Base-by-base conservation (phyloP, 2,888 invertebrate genomes). In the Yponomeuta cagnagella region DNA sequence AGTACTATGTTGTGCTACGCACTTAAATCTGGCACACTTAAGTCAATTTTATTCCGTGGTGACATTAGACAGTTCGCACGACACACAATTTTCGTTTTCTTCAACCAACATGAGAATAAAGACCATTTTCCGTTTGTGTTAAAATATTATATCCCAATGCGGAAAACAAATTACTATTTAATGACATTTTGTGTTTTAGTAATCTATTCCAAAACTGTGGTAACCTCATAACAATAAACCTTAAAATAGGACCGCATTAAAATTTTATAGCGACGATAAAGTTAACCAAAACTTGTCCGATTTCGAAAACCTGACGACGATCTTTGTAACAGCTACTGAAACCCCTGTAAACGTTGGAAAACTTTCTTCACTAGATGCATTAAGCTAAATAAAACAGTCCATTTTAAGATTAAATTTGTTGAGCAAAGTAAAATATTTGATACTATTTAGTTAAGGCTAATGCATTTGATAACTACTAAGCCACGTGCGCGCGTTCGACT, bases 401-500 rank as follows among this genome's bases (percentile, higher is more conserved):
- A 15, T 58, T 58, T 58, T 58, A 58, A 15, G 15, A 58, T 15
- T 58, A 58, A 58, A 58, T 15, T 58, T 5, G 15, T 15, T 1
- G 15, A 58, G 15, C 15, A 58, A 58, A 58, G 10, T 64, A 64
- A 65, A 65, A 65, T 67, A 68, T 43, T 68, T 33, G 43, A 48
- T 48, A 48, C 43, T 68, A n/a, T 68, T 68, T 68, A 23, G 43
- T 8, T 43, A 43, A 2, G 10, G 48, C 10, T 68, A 68, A 68
- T 68, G 68, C 43, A 68, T 68, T 48, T 48, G 68, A 68, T 48
- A 68, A 68, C 68, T 9, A 10, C n/a, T 23, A 48, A 43, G 48
- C 43, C 68, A 68, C 68, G 68, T 68, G 68, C 68, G 68, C 15
- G 15, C 15, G 52, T 65, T 12, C n/a, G n/a, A 68, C 68, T 43